phyloP scores from a whole-genome alignment of 2,113 vertebrate species.

The Hassar affinis region DNA sequence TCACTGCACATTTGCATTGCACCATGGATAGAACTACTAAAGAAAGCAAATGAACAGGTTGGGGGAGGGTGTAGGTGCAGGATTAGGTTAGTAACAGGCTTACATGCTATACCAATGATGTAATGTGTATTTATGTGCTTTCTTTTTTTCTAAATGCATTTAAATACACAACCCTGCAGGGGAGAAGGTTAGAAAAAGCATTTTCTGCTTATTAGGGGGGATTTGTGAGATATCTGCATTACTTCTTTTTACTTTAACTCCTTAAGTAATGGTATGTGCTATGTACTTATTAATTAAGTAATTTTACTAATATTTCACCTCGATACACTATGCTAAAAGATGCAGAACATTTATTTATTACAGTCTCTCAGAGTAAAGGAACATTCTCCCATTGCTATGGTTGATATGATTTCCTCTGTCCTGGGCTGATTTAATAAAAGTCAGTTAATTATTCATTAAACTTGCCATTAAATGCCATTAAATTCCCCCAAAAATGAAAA shows the following conservation, averaged over 20 bases:
- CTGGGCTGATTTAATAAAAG: neutral
- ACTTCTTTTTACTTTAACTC: neutral
- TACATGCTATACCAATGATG: slow-evolving; percentile 56
- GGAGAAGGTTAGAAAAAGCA: neutral
- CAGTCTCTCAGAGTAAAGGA: neutral
- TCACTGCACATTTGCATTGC: slow-evolving; percentile 71
- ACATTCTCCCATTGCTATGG: neutral
- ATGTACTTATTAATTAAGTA: neutral
- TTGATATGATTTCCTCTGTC: neutral
- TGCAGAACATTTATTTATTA: neutral
- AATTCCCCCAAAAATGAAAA: too few relatives aligned
- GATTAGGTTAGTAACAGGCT: slow-evolving; percentile 76
- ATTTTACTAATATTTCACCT: neutral
- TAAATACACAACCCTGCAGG: neutral
- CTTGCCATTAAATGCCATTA: neutral
- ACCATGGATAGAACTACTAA: slow-evolving; percentile 69
- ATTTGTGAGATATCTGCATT: neutral
- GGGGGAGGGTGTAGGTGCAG: slow-evolving; percentile 63
- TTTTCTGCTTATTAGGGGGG: neutral
- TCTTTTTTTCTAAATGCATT: neutral
- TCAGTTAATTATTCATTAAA: neutral
- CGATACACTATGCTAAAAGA: neutral
- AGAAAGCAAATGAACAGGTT: slow-evolving; percentile 58
- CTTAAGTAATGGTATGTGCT: too few relatives aligned
- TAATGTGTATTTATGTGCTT: neutral